Conservation (phyloP, 2,797 vertebrate species). For the Chromis chromis region DNA sequence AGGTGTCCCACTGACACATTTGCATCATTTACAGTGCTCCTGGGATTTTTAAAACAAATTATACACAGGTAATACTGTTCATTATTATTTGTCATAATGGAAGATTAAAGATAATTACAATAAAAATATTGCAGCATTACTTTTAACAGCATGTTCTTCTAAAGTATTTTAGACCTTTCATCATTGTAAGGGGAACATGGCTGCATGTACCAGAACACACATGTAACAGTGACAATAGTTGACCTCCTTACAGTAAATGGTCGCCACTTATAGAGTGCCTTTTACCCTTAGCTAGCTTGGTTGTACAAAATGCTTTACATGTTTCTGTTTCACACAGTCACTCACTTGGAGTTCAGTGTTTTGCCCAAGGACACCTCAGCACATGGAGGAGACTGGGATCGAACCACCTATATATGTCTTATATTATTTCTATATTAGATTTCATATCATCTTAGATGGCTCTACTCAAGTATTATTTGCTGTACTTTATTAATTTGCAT, state of each 20-base stretch:
- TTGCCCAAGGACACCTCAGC: no score
- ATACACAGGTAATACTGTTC: neutral
- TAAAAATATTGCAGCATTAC: neutral
- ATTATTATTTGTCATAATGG: neutral
- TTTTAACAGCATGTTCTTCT: neutral
- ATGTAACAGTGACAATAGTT: no score
- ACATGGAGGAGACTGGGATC: no score
- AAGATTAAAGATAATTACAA: neutral
- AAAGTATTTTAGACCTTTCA: neutral
- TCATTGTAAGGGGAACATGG: neutral
- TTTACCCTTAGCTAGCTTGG: no score
- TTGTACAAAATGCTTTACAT: no score
- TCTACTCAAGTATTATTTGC: neutral
- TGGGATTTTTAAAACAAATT: constrained; percentile 1
- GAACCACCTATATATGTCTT: no score
- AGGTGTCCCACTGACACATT: constrained; percentile 34
- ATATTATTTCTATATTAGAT: no score
- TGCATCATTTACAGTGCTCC: neutral
- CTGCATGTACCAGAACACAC: no score
- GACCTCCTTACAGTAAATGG: no score
- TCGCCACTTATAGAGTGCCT: no score
- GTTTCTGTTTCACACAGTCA: no score
- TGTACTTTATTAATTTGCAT: neutral
- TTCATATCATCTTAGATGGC: neutral
- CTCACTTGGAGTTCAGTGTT: no score